Evolutionary conservation across 2,888 invertebrate species (phyloP), one percentile per base, ranked within the genome.

Genomic region (Tachina lurida): DNA sequence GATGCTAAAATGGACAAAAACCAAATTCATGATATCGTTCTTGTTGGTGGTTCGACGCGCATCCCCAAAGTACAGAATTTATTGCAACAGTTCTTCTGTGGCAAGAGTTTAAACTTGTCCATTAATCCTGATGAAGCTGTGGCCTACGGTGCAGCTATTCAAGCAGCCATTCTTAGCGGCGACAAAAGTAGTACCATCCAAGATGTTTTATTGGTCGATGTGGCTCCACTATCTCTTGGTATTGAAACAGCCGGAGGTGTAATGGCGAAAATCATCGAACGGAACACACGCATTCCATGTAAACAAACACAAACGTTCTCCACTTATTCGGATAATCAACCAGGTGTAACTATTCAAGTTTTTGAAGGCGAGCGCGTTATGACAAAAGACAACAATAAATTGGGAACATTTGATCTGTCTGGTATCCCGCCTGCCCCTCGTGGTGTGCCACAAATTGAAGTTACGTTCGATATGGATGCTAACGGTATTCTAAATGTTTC

Each of bases 341-440:
- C 96, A 0, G 96, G 94, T 0, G 96, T 96, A 62, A 95, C 95
- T 39, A 95, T 96, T 84, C 95, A 96, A 91, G 96, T 96, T 17
- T 95, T 94, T 90, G 96, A 97, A 91, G 96, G 96, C 45, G 96
- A 96, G 92, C 93, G 97, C 52, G 97, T 97, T 62, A 96, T 98
- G 97, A 98, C 98, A 88, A 97, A 96, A 91, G 98, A 98, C 93
- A 98, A 98, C 94, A 97, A 98, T 92, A 94, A 97, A 62, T 95
- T 99, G 87, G 99, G 99, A 78, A 98, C 97, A 92, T 99, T 99
- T 93, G 98, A 99, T 92, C 94, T 99, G 74, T 96, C 97, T 9
- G 98, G 98, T 49, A 98, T 99, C 90, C 98, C 98, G 2, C 98
- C 98, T n/a, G 97, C 97, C 91, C 98, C 95, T 82, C 96, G 95